A percentile compares a stretch with the other conserved stretches of the same genome.
Conservation (phyloP, 2,113 vertebrate genomes). For the Lepus europaeus region DNA sequence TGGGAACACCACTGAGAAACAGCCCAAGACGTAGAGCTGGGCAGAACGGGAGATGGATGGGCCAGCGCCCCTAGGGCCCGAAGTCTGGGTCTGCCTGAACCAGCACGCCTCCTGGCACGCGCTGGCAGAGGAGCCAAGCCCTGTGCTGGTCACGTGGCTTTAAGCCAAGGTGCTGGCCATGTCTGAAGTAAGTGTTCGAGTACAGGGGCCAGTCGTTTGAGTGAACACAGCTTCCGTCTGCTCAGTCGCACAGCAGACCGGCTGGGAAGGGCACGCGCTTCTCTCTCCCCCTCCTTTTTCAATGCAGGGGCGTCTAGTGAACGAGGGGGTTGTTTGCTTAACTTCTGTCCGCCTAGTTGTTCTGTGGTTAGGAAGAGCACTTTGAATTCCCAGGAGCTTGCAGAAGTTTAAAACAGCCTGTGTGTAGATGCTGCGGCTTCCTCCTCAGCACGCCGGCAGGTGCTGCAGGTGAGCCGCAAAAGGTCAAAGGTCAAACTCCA, state of each 20-base stretch:
- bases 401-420: not conserved
- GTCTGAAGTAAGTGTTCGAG: not conserved
- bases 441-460: rapidly evolving
- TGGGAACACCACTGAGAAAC: no score
- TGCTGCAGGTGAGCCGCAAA: not conserved
- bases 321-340: not conserved
- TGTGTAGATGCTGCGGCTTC: rapidly evolving
- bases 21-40: not conserved
- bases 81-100: not conserved
- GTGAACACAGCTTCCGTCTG: no score
- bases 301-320: not conserved
- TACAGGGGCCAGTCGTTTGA: not conserved
- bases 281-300: not conserved
- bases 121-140: not conserved
- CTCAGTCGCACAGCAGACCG: no score
- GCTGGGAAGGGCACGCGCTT: no score
- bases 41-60: not conserved
- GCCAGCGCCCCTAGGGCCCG: not conserved
- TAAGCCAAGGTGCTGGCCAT: not conserved
- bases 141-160: not conserved
- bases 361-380: not conserved
- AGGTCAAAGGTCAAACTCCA: no score
- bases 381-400: not conserved
- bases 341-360: not conserved
- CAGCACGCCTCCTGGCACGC: no score